Base-by-base conservation (phyloP, 1,140 invertebrate species). In the Drosophila repletoides region DNA sequence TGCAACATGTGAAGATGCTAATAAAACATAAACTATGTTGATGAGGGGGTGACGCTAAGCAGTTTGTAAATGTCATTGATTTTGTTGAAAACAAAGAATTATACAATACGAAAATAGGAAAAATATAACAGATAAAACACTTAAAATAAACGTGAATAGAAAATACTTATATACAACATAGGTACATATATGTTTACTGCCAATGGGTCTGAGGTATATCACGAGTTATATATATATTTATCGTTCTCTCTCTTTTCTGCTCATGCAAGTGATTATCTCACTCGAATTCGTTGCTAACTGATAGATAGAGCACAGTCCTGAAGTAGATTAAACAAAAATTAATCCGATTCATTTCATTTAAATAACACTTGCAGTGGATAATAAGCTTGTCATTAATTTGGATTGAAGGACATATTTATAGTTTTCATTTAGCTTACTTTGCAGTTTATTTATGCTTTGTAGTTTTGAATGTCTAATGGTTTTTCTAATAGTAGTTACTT, bases 61-160 rank as follows among this genome's bases (percentile, higher is more conserved):
- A 61, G 45, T 66, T 79, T 74, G 63, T 76, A 63, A 72, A 84
- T 66, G 67, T 80, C 76, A 65, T 83, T 71, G 66, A 65, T 56
- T 60, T 76, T 84, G 77, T 81, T 83, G 10, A 51, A 80, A 75
- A 71, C 26, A 66, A 53, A 67, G 34, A 79, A 60, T 81, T 76
- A 81, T 59, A 72, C 38, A 51, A 38, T 60, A 60, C 28, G 24
- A 51, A 60, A 58, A 72, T 58, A 79, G 56, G 56, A 72, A 71
- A 68, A 67, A 41, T 43, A 53, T 79, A 72, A 86, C 60, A 79
- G 64, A 75, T 19, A 43, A 21, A 40, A n/a, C n/a, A 53, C 1
- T 29, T 22, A 65, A 86, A 81, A 84, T 86, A 84, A 84, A 86
- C 51, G 64, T 72, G 61, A 80, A 75, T 53, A 80, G 72, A 58